Conservation (phyloP, 2,888 invertebrate genomes). For the Scaptomyza flava region DNA sequence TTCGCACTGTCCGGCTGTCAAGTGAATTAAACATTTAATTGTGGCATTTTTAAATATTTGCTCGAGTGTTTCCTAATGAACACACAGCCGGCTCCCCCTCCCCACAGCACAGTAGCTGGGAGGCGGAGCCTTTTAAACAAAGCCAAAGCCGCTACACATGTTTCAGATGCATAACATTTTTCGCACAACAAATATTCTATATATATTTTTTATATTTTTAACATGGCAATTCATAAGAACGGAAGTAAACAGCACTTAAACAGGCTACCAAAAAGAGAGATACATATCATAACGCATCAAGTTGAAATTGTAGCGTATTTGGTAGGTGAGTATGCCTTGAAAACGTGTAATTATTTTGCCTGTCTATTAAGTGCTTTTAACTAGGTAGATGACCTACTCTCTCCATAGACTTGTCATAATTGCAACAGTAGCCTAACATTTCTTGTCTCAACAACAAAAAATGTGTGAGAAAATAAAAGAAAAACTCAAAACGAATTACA, state of each 20-base stretch:
- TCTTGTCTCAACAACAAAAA: slow-evolving; percentile 4
- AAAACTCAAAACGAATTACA: slow-evolving; percentile 1
- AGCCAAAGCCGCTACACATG: slow-evolving; percentile 20
- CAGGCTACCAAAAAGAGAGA: background rate
- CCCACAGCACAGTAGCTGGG: too few species aligned
- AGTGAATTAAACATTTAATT: slow-evolving; percentile 55
- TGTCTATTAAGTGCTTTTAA: slow-evolving; percentile 15
- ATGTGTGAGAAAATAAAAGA: slow-evolving; percentile 32
- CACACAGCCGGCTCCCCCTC: slow-evolving; percentile 23
- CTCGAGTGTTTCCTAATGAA: slow-evolving; percentile 55
- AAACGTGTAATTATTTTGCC: slow-evolving; percentile 11
- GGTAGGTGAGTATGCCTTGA: background rate
- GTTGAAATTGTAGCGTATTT: slow-evolving; percentile 29
- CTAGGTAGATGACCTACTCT: slow-evolving; percentile 47
- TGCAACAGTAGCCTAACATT: slow-evolving; percentile 12
- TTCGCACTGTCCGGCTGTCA: slow-evolving; percentile 32
- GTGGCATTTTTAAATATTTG: slow-evolving; percentile 59
- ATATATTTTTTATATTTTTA: slow-evolving; percentile 25
- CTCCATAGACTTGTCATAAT: slow-evolving; percentile 22
- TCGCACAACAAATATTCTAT: slow-evolving; percentile 1
- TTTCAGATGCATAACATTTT: slow-evolving; percentile 20
- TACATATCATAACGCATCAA: background rate
- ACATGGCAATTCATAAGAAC: slow-evolving; percentile 53
- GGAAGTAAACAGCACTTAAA: slow-evolving; percentile 38
- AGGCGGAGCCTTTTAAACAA: background rate